Evolutionary conservation across 2,113 vertebrate species (phyloP), one percentile per base, ranked within the genome.

Genomic region (Cyanoderma ruficeps): DNA sequence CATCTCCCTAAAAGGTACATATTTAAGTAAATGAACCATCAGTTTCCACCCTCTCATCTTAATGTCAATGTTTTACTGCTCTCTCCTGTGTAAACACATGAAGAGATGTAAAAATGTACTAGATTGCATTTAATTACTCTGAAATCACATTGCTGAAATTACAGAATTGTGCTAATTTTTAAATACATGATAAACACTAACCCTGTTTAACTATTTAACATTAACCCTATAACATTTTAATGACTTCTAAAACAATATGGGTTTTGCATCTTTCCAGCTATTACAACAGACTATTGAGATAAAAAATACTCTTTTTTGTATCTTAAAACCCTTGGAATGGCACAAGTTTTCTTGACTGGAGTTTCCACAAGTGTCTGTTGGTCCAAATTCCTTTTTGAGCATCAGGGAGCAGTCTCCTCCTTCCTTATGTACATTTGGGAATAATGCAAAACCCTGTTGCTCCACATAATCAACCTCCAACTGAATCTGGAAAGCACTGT

Each of bases 1-100:
- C 6, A 41, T 30, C 25, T 55, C 53, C 35, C 4, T 9, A 9
- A 81, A 90, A 76, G 75, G 76, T 93, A 76, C 76, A 25, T 35
- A 65, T 94, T 93, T 89, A 68, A 90, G 75, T 70, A 78, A 95
- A 90, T 28, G 25, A 84, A 77, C 68, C 82, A 68, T 85, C 93
- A 96, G 91, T 86, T 96, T 94, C 67, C 59, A 49, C 25, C 44
- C 27, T 89, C n/a, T 85, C 49, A 44, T 84, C 68, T 82, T 72
- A 65, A 57, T 52, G 24, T 39, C 8, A 9, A 60, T 79, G 85
- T 75, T 85, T 94, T 41, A 79, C n/a, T 67, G 37, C 65, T 95
- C 39, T 78, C 53, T 93, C 31, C 11, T 74, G 52, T 53, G 55
- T 47, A 56, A 75, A 81, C 74, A 69, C 22, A 83, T 13, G 55